Evolutionary conservation across 2,797 vertebrate genomes (phyloP).

Genomic region (Spinus olivaceus): DNA sequence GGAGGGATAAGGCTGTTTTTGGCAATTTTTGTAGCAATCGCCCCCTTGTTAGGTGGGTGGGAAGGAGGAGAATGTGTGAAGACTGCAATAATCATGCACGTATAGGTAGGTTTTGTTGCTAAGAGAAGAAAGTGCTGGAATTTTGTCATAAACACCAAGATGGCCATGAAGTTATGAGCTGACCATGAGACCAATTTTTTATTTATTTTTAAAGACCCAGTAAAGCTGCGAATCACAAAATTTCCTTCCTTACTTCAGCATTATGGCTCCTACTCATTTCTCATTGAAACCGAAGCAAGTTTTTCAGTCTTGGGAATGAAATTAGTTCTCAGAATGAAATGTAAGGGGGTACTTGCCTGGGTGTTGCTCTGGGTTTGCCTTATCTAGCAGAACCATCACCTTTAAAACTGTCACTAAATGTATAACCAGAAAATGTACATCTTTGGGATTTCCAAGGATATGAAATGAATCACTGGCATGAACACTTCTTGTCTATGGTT

Average conservation of each 20-base stretch:
- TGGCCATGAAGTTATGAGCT: not conserved
- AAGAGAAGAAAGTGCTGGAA: not conserved
- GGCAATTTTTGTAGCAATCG: not conserved
- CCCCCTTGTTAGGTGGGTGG: not conserved
- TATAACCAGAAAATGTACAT: not conserved
- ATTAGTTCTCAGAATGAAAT: not conserved
- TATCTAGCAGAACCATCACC: not conserved
- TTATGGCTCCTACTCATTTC: not conserved
- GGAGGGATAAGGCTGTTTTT: not conserved
- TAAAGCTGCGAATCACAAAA: not conserved
- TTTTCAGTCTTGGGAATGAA: not conserved
- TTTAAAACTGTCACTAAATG: not conserved
- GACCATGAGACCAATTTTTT: rapidly evolving
- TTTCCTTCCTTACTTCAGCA: not conserved
- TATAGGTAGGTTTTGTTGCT: rapidly evolving
- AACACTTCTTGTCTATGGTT: not conserved
- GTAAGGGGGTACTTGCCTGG: rapidly evolving
- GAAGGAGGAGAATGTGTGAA: not conserved
- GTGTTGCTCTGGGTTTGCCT: not conserved
- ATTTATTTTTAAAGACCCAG: not conserved
- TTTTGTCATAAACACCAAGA: not conserved
- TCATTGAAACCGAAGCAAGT: not conserved
- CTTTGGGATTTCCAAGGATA: not conserved
- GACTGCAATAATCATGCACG: not conserved
- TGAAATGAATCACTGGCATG: not conserved